Evolutionary conservation across 2,888 invertebrate species (phyloP).

Genomic region (Tenthredo mesomela): DNA sequence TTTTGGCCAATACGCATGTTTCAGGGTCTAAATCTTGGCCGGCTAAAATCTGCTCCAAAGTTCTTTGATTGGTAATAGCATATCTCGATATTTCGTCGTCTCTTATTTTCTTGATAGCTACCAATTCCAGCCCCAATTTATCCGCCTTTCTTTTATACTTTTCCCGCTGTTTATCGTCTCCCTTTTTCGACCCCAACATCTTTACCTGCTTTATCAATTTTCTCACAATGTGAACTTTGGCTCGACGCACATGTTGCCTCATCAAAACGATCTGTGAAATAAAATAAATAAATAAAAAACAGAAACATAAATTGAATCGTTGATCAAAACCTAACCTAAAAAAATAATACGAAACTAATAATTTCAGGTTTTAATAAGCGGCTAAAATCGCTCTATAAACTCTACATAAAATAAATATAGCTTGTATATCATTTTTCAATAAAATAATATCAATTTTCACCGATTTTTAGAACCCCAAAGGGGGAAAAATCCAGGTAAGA

Average conservation of each 20-base stretch:
- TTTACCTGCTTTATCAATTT: slow-evolving; percentile 68
- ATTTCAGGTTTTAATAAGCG: neutral
- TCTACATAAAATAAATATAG: neutral
- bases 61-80: slow-evolving; percentile 63
- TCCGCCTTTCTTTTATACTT: slow-evolving; percentile 69
- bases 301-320: neutral
- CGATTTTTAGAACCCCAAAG: neutral
- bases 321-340: neutral
- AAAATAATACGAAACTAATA: neutral
- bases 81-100: slow-evolving; percentile 72
- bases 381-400: neutral
- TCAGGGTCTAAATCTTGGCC: slow-evolving; percentile 59
- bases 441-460: neutral
- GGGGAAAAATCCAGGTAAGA: neutral
- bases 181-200: slow-evolving; percentile 64
- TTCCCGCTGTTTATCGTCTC: slow-evolving; percentile 66
- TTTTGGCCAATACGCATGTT: slow-evolving; percentile 64
- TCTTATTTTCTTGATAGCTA: slow-evolving; percentile 68
- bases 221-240: slow-evolving; percentile 65
- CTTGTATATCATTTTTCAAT: neutral
- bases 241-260: slow-evolving; percentile 67
- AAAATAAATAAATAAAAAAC: neutral
- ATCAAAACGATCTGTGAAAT: slow-evolving; percentile 68
- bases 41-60: slow-evolving; percentile 62
- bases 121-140: slow-evolving; percentile 67